Base-by-base conservation (phyloP, 1,140 invertebrate species). In the Pinna nobilis region DNA sequence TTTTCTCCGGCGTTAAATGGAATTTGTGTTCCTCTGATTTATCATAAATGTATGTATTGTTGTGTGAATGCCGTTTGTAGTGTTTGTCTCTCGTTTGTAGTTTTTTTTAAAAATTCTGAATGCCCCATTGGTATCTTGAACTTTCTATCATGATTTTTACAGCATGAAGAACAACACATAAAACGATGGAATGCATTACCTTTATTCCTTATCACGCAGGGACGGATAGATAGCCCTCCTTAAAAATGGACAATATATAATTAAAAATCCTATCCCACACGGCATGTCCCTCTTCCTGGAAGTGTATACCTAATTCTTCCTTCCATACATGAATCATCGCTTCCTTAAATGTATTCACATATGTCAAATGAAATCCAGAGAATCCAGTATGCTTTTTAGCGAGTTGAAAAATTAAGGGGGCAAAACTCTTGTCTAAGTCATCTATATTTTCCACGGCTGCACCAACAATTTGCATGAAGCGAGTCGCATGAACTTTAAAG, bases 381-480 rank as follows among this genome's bases (percentile, higher is more conserved):
- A 82, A 82, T 30, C 79, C 28, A 9, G 75, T 77, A 53, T 83
- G 83, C 35, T 80, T 41, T 49, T 69, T 71, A 11, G 81, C 83
- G 28, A 84, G 69, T 2, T 65, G 53, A 37, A 74, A 53, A 13
- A 84, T 44, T 2, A 81, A 57, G 20, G 77, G 73, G 3, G 41
- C 61, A 53, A 84, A 57, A 3, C 69, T 64, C 7, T 37, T 50
- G 18, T 81, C 72, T 0, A 77, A 49, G 23, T 80, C 67, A 32
- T 83, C 74, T 1, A 84, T 77, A 55, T 83, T 83, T 15, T 79
- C 79, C 1, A 84, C 76, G 1, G 78, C 81, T 1, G 80, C 77
- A 3, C 78, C 80, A 25, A 84, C 78, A 5, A 80, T 78, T 39
- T 84, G 75, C 81, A 84, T 82, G 64, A 84, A 84, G 18, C 81